phyloP scores from a whole-genome alignment of 2,797 vertebrate genomes.

The Peromyscus attwateri region DNA sequence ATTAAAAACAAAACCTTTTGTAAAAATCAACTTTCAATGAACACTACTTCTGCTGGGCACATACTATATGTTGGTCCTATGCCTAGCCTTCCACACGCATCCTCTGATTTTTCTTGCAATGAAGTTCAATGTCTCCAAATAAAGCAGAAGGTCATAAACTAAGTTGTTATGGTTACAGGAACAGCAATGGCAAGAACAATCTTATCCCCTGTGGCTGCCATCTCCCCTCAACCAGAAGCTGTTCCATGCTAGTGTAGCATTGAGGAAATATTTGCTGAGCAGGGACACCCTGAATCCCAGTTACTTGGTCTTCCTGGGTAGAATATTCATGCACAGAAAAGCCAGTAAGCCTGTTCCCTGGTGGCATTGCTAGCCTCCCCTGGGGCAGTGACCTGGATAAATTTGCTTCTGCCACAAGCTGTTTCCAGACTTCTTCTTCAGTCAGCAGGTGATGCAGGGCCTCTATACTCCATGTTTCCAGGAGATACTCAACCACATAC shows the following conservation, averaged over 20 bases:
- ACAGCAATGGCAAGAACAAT: background rate
- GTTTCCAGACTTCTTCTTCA: background rate
- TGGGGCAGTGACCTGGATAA: background rate
- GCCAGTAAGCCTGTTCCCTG: too few species aligned
- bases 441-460: accelerated
- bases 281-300: background rate
- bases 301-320: background rate
- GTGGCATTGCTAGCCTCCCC: too few species aligned
- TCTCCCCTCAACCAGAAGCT: background rate
- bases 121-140: background rate
- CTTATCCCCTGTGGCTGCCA: background rate
- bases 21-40: background rate
- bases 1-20: too few species aligned
- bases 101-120: background rate
- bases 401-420: accelerated
- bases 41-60: too few species aligned
- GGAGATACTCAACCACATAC: accelerated
- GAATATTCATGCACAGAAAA: background rate
- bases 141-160: background rate
- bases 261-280: background rate
- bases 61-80: background rate
- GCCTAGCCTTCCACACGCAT: background rate
- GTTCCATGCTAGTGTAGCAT: accelerated
- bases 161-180: background rate
- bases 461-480: accelerated